phyloP scores from a whole-genome alignment of 1,140 invertebrate genomes.

The Trichomalopsis sarcophagae region DNA sequence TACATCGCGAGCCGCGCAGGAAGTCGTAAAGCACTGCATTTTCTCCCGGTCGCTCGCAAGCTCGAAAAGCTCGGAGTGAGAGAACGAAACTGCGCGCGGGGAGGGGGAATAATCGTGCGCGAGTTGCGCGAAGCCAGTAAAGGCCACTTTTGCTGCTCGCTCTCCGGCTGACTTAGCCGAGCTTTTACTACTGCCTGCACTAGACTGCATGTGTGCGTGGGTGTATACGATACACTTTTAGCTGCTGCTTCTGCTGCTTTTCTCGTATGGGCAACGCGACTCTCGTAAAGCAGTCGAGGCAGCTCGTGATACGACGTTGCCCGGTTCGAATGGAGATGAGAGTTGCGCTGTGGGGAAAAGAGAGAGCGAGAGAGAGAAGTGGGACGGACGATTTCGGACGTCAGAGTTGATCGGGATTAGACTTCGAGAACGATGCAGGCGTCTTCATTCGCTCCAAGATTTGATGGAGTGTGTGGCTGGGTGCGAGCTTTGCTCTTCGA shows the following conservation, averaged over 20 bases:
- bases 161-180: conserved; percentile 25
- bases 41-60: not conserved
- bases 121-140: conserved; percentile 18
- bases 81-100: not conserved
- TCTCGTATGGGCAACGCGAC: conserved; percentile 12
- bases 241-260: not conserved
- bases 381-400: not conserved
- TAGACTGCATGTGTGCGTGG: not conserved
- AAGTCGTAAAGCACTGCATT: conserved; percentile 30
- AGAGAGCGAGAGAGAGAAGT: not conserved
- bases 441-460: not conserved
- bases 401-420: not conserved
- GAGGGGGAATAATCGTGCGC: not conserved
- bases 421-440: not conserved
- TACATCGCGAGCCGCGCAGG: not conserved
- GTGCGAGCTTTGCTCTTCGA: no score
- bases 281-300: not conserved
- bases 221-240: not conserved
- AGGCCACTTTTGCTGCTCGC: conserved; percentile 34
- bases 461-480: not conserved
- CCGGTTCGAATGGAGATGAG: not conserved
- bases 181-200: conserved; percentile 44
- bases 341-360: not conserved
- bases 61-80: conserved; percentile 1
- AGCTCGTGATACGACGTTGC: not conserved